phyloP scores from a whole-genome alignment of 53 echinoderm and acorn worm genomes.

The Echinarachnius parma region DNA sequence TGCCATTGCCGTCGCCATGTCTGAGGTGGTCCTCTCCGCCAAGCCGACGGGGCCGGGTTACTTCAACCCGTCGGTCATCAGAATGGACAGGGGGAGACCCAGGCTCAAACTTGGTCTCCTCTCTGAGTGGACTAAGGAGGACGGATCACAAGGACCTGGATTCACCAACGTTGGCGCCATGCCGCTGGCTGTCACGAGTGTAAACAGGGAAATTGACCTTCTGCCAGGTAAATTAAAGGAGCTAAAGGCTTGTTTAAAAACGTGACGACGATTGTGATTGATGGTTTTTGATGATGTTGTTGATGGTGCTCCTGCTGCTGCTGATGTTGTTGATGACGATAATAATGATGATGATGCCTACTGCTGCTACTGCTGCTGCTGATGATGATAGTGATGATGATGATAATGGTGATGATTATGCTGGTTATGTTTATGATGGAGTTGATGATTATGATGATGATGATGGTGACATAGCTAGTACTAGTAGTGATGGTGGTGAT shows the following conservation, averaged over 20 bases:
- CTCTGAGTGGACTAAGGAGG: slow-evolving; percentile 1
- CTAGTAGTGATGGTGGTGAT: too few species aligned
- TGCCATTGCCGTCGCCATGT: neutral
- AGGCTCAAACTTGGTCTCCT: slow-evolving; percentile 5
- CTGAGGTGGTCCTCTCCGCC: neutral
- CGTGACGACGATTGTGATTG: too few species aligned
- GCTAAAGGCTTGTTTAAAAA: too few species aligned
- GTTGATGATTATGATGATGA: too few species aligned
- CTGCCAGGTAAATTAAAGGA: slow-evolving; percentile 5
- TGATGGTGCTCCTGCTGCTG: too few species aligned
- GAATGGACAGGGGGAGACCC: slow-evolving; percentile 15
- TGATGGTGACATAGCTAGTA: too few species aligned
- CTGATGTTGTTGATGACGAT: neutral
- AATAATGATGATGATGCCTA: too few species aligned
- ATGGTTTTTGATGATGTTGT: too few species aligned
- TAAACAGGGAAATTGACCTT: slow-evolving; percentile 11
- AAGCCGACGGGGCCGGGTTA: neutral
- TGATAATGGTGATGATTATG: too few species aligned
- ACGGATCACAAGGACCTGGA: slow-evolving; percentile 9
- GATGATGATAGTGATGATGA: too few species aligned
- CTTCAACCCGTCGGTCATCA: slow-evolving; percentile 30
- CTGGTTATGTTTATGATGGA: too few species aligned
- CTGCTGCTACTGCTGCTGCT: too few species aligned
- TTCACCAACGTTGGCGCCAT: slow-evolving; percentile 21
- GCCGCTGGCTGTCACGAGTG: neutral